These are phyloP conservation scores for Sturmia bella DNA, from an alignment of 2,888 invertebrate genomes.

Conservation along the genomic window DNA sequence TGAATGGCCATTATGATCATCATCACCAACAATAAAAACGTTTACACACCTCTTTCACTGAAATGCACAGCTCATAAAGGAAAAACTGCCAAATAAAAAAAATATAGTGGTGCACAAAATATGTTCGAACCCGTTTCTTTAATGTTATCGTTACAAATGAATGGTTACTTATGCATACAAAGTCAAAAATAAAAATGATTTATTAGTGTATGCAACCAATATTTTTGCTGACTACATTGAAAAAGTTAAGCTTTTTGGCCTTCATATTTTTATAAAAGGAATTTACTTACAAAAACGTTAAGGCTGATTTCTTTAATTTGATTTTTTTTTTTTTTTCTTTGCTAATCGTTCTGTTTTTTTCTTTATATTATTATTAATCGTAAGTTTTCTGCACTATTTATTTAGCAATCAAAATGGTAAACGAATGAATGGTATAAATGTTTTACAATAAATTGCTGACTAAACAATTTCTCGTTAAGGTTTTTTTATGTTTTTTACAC, in stretches of 20 bases:
- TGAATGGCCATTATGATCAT: conserved; percentile 41
- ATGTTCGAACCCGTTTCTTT: background rate
- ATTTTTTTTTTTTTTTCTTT: too few relatives aligned
- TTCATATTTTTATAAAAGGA: background rate
- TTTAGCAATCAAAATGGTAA: background rate
- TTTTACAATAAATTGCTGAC: conserved; percentile 28
- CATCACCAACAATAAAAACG: conserved; percentile 10
- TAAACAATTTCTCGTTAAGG: conserved; percentile 34
- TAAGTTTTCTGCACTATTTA: conserved; percentile 6
- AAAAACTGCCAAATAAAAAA: background rate
- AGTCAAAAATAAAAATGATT: background rate
- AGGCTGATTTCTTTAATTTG: too few relatives aligned
- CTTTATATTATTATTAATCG: conserved; percentile 12
- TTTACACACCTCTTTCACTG: conserved; percentile 33
- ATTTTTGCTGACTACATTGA: too few relatives aligned
- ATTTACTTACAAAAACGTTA: too few relatives aligned
- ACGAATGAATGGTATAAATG: conserved; percentile 7
- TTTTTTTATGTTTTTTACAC: conserved; percentile 3
- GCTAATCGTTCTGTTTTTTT: background rate
- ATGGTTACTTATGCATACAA: conserved; percentile 14
- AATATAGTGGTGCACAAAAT: conserved; percentile 17
- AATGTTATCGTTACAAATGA: conserved; percentile 15
- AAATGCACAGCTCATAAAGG: conserved; percentile 3
- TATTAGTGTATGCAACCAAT: background rate
- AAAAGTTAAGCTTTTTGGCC: background rate